Conservation (phyloP, 2,797 vertebrate genomes). For the Cuculus canorus region DNA sequence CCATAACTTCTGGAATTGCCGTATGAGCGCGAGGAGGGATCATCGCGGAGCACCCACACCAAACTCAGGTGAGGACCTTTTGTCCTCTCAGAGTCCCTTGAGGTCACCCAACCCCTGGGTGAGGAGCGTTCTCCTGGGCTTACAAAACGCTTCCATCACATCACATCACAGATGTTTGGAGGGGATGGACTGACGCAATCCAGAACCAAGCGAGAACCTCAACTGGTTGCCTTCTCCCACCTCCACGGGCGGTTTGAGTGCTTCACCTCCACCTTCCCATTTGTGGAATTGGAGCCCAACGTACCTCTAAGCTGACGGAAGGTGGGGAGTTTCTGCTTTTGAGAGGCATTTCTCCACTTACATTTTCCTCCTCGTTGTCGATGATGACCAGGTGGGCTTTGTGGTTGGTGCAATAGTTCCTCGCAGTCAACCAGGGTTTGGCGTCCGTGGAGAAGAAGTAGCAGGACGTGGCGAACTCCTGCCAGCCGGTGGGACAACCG, state of each 20-base stretch:
- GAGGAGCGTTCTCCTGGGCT: no score
- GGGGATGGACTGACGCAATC: background rate
- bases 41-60: rapidly evolving
- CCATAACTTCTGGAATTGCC: background rate
- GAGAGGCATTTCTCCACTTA: background rate
- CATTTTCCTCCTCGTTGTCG: background rate
- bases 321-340: rapidly evolving
- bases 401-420: rapidly evolving
- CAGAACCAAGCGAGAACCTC: background rate
- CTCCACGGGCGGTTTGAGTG: rapidly evolving
- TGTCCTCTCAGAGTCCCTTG: rapidly evolving
- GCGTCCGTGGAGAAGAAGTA: background rate
- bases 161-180: no score
- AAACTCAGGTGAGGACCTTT: background rate
- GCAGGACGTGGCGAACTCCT: background rate
- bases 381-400: background rate
- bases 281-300: no score
- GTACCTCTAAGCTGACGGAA: background rate
- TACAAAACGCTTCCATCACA: no score
- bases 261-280: background rate
- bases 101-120: no score
- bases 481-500: background rate
- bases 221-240: rapidly evolving
- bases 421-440: background rate
- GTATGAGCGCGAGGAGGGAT: background rate